These are phyloP conservation scores for Phengaris arion DNA, from an alignment of 2,888 invertebrate genomes.

Conservation along the genomic window DNA sequence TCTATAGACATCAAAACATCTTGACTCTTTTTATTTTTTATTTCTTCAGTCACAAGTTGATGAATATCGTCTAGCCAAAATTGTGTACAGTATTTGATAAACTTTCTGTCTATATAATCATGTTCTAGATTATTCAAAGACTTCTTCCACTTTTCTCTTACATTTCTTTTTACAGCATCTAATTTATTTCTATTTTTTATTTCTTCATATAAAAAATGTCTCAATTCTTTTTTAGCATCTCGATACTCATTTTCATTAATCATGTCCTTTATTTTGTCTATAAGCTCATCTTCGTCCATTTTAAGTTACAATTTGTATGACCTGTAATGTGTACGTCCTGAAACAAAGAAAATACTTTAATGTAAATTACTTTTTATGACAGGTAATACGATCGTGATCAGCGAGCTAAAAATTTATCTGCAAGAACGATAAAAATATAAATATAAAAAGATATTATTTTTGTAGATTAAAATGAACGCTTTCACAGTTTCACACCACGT, in stretches of 20 bases:
- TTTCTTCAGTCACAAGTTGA: neutral
- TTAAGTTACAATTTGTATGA: neutral
- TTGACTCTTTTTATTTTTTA: constrained; percentile 14
- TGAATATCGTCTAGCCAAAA: constrained; percentile 4
- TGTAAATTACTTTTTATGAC: neutral
- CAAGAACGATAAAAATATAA: too few species aligned
- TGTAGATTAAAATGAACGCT: too few species aligned
- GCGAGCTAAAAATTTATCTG: too few species aligned
- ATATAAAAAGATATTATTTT: too few species aligned
- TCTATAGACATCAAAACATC: neutral
- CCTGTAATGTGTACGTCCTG: neutral
- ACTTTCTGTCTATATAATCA: constrained; percentile 15
- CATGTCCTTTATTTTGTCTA: neutral
- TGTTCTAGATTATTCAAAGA: constrained; percentile 3
- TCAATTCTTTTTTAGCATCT: constrained; percentile 2
- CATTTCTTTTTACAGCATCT: neutral
- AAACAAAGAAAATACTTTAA: neutral
- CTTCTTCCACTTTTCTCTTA: constrained; percentile 2
- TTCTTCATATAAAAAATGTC: neutral
- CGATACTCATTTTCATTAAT: neutral
- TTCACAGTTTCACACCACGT: too few species aligned
- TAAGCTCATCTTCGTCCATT: constrained; percentile 1
- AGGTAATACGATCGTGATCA: neutral
- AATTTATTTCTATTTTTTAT: neutral
- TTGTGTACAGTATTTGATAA: constrained; percentile 10